Base-by-base conservation (phyloP, 2,113 vertebrate species). In the Gymnobelideus leadbeateri region DNA sequence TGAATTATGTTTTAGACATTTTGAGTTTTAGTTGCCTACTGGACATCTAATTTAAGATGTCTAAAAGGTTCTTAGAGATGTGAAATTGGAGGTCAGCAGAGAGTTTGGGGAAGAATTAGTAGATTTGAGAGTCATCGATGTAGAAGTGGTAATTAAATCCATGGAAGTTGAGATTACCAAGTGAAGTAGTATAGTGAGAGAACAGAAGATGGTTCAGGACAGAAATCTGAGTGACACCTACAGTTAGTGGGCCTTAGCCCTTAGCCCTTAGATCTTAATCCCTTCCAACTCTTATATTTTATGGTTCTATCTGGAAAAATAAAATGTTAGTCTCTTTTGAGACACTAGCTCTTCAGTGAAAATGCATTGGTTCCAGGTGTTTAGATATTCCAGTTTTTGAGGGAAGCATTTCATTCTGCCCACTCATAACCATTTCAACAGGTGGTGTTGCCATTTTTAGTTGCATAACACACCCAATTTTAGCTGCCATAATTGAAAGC, bases 401-500 rank as follows among this genome's bases (percentile, higher is more conserved):
- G n/a, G n/a, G 68, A 0, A 94, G 25, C 43, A 57, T 96, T 25
- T 57, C 2, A 0, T 54, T 97, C 95, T 97, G 95, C 14, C 95
- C 89, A 46, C 93, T 93, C 91, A 1, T 93, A 53, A 90, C 93
- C 96, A 90, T 91, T 90, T 95, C 90, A 96, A 89, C 84, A 97
- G 97, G 94, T 98, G 77, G 57, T 95, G 2, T 94, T 97, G 54
- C 50, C 3, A 0, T 95, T 98, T 97, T 95, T 94, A 93, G 93
- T 95, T 84, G 89, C 95, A 94, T 89, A 10, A 46, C 91, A 51
- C 77, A 89, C 28, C 93, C 1, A 0, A 26, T 84, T 89, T 49
- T 90, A 52, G 26, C 95, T 97, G 95, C 92, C 90, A 91, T 96
- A 94, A 97, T 47, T 97, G 94, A 98, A 98, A 97, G 46, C 90